Evolutionary conservation across 2,888 invertebrate species (phyloP).

Genomic region (Aradus depressus): DNA sequence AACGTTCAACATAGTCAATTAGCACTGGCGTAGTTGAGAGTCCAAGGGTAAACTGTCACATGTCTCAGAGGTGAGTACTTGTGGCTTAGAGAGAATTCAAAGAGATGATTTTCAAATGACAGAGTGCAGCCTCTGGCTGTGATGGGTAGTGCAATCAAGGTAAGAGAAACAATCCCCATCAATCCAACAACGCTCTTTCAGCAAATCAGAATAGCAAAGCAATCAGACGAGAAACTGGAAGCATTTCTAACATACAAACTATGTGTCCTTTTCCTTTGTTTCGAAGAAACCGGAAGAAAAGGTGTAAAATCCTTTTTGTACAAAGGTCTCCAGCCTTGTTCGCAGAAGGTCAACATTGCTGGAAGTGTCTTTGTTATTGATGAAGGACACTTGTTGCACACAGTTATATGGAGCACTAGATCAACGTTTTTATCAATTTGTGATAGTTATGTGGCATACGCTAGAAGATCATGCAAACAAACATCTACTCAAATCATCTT

Average conservation of each 20-base stretch:
- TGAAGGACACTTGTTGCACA: too few relatives aligned
- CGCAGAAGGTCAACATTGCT: too few relatives aligned
- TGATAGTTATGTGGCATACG: too few relatives aligned
- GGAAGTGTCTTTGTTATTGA: too few relatives aligned
- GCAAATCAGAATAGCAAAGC: slow-evolving; percentile 24
- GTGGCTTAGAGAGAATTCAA: slow-evolving; percentile 8
- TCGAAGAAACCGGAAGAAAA: slow-evolving; percentile 24
- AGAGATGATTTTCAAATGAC: slow-evolving; percentile 22
- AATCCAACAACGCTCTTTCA: slow-evolving; percentile 22
- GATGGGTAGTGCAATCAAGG: slow-evolving; percentile 14
- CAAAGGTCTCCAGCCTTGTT: too few relatives aligned
- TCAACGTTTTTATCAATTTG: too few relatives aligned
- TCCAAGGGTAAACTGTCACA: slow-evolving; percentile 27
- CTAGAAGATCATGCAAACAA: not conserved
- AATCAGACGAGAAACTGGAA: slow-evolving; percentile 26
- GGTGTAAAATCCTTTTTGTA: too few relatives aligned
- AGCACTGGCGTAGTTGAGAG: slow-evolving; percentile 28
- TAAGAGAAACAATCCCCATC: not conserved
- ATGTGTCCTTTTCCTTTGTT: slow-evolving; percentile 25
- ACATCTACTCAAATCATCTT: not conserved
- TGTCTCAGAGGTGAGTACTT: slow-evolving; percentile 21
- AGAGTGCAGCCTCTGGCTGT: slow-evolving; percentile 20
- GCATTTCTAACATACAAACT: slow-evolving; percentile 27
- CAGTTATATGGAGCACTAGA: too few relatives aligned
- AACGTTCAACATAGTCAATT: too few relatives aligned